Evolutionary conservation across 2,797 vertebrate genomes (phyloP).

Genomic region (Nyctalus aviator): DNA sequence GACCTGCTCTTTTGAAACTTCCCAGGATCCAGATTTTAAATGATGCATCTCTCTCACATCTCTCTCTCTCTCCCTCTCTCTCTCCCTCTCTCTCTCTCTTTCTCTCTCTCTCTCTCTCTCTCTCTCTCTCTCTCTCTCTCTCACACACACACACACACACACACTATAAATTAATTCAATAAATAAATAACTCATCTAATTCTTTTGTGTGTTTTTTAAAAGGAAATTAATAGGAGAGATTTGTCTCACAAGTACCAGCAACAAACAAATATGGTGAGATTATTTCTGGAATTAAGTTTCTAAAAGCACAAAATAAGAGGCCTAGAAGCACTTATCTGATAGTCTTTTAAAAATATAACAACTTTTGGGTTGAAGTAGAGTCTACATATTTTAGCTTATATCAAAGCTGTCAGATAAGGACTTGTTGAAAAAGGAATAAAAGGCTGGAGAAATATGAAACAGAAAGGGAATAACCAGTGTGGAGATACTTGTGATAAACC

Average conservation of each 20-base stretch:
- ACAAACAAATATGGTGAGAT: background rate
- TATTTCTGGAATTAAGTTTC: background rate
- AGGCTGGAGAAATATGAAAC: background rate
- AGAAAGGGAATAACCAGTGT: background rate
- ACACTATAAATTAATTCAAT: no score
- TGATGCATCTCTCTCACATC: background rate
- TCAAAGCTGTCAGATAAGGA: slow-evolving; percentile 4
- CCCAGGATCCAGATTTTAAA: background rate
- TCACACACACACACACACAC: no score
- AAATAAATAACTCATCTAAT: no score
- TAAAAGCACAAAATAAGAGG: background rate
- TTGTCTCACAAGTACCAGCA: background rate
- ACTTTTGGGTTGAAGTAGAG: background rate
- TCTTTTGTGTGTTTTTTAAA: background rate
- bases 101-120: no score
- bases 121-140: no score
- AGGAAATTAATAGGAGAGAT: background rate
- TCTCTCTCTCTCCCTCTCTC: no score
- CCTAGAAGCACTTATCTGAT: background rate
- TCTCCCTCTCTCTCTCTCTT: no score
- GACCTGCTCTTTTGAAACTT: background rate
- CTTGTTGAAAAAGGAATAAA: background rate
- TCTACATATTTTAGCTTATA: background rate
- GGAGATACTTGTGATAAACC: background rate
- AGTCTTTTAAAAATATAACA: background rate